Evolutionary conservation across 2,797 vertebrate genomes (phyloP).

Genomic region (Emys orbicularis): DNA sequence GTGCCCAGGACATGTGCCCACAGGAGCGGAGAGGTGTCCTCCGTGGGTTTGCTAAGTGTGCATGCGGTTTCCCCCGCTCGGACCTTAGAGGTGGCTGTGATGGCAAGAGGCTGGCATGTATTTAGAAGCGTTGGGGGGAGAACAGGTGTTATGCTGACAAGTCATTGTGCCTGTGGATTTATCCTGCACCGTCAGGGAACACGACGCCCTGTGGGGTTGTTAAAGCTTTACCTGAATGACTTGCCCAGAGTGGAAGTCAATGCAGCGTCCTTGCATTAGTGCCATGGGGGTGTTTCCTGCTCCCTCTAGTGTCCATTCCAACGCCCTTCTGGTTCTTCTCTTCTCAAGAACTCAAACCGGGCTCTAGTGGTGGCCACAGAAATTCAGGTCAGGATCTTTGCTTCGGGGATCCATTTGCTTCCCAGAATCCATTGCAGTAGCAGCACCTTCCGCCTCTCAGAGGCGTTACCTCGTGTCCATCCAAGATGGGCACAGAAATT

Average conservation of each 20-base stretch:
- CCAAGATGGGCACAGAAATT: not conserved
- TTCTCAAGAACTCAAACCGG: not conserved
- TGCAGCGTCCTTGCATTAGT: too few species aligned
- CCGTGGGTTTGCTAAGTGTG: too few species aligned
- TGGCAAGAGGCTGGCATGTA: not conserved
- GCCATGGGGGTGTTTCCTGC: too few species aligned
- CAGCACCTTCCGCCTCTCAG: too few species aligned
- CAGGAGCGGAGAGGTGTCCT: not conserved
- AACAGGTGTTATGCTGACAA: not conserved
- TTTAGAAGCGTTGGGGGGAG: not conserved
- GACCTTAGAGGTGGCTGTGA: not conserved
- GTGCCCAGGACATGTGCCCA: not conserved
- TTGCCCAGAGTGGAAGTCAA: too few species aligned
- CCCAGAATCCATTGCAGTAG: too few species aligned
- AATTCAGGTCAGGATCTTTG: not conserved
- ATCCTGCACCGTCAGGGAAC: not conserved
- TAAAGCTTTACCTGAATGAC: too few species aligned
- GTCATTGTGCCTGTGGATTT: not conserved
- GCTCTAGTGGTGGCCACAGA: not conserved
- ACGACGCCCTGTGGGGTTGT: too few species aligned
- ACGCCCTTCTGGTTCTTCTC: not conserved
- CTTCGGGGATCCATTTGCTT: not conserved
- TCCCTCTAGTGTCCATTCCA: not conserved
- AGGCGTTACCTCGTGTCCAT: not conserved
- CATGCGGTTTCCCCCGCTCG: too few species aligned